Evolutionary conservation across 2,888 invertebrate species (phyloP).

Genomic region (Cecidostiba fungosa): DNA sequence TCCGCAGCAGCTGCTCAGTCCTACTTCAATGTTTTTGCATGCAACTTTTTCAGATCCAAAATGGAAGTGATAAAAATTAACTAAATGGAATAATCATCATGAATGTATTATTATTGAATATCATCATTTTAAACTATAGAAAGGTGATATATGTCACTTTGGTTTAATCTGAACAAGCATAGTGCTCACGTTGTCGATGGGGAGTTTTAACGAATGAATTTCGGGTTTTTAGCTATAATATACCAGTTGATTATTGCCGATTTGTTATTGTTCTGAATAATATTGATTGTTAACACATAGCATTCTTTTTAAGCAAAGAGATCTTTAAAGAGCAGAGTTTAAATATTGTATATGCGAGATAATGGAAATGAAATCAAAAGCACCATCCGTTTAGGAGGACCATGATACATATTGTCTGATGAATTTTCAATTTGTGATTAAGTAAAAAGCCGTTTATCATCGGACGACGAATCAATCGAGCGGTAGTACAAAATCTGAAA

Average conservation of each 20-base stretch:
- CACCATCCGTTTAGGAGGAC: background rate
- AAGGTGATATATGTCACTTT: background rate
- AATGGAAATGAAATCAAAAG: background rate
- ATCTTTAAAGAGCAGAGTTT: conserved; percentile 3
- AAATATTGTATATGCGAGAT: background rate
- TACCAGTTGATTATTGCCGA: background rate
- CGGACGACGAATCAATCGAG: conserved; percentile 22
- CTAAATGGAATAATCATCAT: background rate
- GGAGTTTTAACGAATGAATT: background rate
- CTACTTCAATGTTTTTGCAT: conserved; percentile 3
- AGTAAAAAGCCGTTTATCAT: background rate
- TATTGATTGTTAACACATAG: conserved; percentile 1
- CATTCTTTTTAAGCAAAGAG: background rate
- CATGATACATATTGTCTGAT: background rate
- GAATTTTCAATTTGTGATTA: conserved; percentile 30
- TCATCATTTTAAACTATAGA: background rate
- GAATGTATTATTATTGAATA: background rate
- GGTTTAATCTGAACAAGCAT: background rate
- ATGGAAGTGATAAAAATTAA: background rate
- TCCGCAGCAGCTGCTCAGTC: background rate
- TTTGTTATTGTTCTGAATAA: background rate
- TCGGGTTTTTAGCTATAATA: too few relatives aligned
- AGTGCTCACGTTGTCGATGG: background rate
- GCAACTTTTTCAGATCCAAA: background rate
- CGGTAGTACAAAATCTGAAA: conserved; percentile 58